A percentile compares a stretch with the other conserved stretches of the same genome.
These are phyloP conservation scores for Volucella inanis DNA, from an alignment of 2,888 invertebrate species.

Conservation along the genomic window DNA sequence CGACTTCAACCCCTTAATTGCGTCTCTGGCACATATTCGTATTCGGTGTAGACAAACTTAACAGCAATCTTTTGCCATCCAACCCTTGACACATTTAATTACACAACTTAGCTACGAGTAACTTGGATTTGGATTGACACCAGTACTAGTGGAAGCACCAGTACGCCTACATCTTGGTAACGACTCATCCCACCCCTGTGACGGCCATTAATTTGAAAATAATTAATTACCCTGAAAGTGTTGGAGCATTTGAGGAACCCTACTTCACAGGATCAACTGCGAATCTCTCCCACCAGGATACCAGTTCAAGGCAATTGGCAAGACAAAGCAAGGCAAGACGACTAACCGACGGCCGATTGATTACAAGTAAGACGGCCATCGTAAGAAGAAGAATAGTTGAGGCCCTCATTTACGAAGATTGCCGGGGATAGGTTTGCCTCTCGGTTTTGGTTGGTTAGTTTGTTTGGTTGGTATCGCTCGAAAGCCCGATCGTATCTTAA, in stretches of 20 bases:
- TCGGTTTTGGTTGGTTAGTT: constrained; percentile 20
- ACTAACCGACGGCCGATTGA: constrained; percentile 34
- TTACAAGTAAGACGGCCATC: constrained; percentile 30
- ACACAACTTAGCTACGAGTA: constrained; percentile 77
- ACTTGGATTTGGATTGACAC: constrained; percentile 65
- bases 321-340: constrained; percentile 21
- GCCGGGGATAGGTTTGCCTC: constrained; percentile 10
- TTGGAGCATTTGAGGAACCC: constrained; percentile 78
- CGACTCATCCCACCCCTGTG: not conserved
- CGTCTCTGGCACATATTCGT: constrained; percentile 38
- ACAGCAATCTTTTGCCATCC: constrained; percentile 72
- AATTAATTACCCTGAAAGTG: constrained; percentile 78
- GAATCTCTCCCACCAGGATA: constrained; percentile 24
- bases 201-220: constrained; percentile 77
- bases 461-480: constrained; percentile 34
- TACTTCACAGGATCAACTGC: constrained; percentile 48
- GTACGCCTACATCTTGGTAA: not conserved
- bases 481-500: constrained; percentile 62
- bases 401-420: constrained; percentile 41
- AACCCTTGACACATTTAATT: constrained; percentile 80
- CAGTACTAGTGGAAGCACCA: not conserved
- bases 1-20: constrained; percentile 41
- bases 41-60: constrained; percentile 60
- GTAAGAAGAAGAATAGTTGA: constrained; percentile 29
- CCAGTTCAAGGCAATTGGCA: constrained; percentile 35